phyloP scores from a whole-genome alignment of 2,113 vertebrate species.

The Acanthochromis polyacanthus region DNA sequence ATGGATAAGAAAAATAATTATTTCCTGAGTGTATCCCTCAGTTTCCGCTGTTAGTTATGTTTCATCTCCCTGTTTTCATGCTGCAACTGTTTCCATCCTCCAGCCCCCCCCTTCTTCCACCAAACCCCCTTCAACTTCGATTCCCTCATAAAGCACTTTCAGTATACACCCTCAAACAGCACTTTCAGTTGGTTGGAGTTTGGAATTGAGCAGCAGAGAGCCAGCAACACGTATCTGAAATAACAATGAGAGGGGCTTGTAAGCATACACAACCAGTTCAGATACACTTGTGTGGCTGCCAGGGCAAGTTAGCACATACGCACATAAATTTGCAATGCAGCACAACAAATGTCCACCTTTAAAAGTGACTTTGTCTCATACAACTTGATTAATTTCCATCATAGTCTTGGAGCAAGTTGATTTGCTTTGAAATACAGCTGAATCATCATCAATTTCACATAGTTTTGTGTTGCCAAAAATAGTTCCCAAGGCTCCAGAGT shows the following conservation, averaged over 20 bases:
- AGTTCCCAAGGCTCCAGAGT: conserved; percentile 1
- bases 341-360: no score
- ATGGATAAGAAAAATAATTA: not conserved
- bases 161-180: conserved; percentile 25
- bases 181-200: conserved; percentile 32
- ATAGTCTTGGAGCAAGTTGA: not conserved
- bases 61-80: conserved; percentile 27
- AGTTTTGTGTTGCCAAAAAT: conserved; percentile 5
- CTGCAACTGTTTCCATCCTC: conserved; percentile 14
- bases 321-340: no score
- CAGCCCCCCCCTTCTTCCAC: not conserved
- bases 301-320: not conserved
- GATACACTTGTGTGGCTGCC: not conserved
- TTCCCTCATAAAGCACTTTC: conserved; percentile 5
- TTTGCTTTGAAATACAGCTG: not conserved
- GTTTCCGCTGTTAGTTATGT: not conserved
- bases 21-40: not conserved
- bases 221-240: conserved; percentile 16
- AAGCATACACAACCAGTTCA: conserved; percentile 5
- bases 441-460: not conserved
- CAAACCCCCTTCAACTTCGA: conserved; percentile 8
- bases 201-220: conserved; percentile 27
- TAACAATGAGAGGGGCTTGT: conserved; percentile 36
- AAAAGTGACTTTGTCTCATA: no score
- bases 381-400: not conserved